Evolutionary conservation across 2,113 vertebrate genomes (phyloP), one percentile per base, ranked within the genome.

Genomic region (Sinocyclocheilus anshuiensis): DNA sequence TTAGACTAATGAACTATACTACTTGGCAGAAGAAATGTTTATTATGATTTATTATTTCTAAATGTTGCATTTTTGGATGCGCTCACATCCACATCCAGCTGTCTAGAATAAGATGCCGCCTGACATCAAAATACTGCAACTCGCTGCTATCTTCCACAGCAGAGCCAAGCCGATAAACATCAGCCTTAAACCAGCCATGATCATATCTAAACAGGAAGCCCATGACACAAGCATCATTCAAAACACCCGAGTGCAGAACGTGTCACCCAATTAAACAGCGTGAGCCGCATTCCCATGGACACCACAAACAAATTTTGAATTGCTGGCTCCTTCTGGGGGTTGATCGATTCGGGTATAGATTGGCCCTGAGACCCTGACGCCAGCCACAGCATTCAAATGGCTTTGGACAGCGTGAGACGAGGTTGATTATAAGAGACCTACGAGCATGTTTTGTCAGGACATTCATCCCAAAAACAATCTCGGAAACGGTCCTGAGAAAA

Each of bases 351-450:
- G 33, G 65, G 53, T 71, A 71, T 71, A 71, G 81, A 83, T 71
- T 48, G 45, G 65, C 48, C 63, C 65, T 2, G 9, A 20, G 81
- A 18, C 48, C 42, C 81, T 83, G 81, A 83, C 71, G 76, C 67
- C 76, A 42, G 59, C 39, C 63, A 74, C 67, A 33, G 86, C 16
- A 53, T 42, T 81, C 76, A 63, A 83, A 87, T 57, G 77, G 84
- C 26, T 77, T 82, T 77, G 50, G 16, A 83, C 71, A 85, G 72
- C 78, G 1, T 77, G 81, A 83, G 65, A 55, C 81, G 45, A 22
- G 26, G 45, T 45, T 83, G 65, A 83, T 83, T 83, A 83, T 53
- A 83, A 11, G 11, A 50, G 81, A 83, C 50, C 65, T 48, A 36
- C 11, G 11, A 71, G 81, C 65, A 71, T 26, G 26, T 83, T 55